Evolutionary conservation across 2,113 vertebrate species (phyloP), one percentile per base, ranked within the genome.

Genomic region (Ailurus styani): DNA sequence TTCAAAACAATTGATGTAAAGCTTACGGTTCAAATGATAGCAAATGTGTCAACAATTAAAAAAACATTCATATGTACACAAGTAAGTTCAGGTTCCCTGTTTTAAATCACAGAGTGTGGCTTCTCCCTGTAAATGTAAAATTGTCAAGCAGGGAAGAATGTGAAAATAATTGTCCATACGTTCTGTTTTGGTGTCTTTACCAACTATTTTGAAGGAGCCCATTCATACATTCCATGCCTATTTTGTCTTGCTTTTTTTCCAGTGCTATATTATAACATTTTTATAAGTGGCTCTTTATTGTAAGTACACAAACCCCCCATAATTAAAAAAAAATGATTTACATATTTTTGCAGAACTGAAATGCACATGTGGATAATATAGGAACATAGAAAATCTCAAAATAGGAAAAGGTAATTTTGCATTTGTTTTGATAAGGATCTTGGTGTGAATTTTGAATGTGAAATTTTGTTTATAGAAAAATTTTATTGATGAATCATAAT

Each of bases 351-450:
- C 55, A 84, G 78, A 96, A 68, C 54, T 87, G 29, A 87, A 86
- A 70, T 84, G 29, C 11, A 87, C 17, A 70, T 96, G 23, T 91
- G 31, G 4, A 0, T 82, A 54, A 42, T 66, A 85, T 31, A 77
- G 42, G 73, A 77, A 31, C 27, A 47, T 31, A 77, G 42, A 31
- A 77, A 47, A 52, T 77, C 21, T 84, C 29, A 64, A 81, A 88
- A 62, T 52, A 86, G 78, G 47, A 92, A 96, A 88, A 90, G 20
- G 91, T 78, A 93, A 62, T 68, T 73, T 87, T 78, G 4, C 66
- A 40, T 95, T 83, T 95, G 54, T 98, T 97, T 97, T 89, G 25
- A 87, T 86, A 62, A 70, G 42, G 40, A 78, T 96, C 85, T 57
- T 54, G 37, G 37, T 52, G 54, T 96, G 54, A 96, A 79, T 77